Evolutionary conservation across 2,113 vertebrate genomes (phyloP).

Genomic region (Indri indri): DNA sequence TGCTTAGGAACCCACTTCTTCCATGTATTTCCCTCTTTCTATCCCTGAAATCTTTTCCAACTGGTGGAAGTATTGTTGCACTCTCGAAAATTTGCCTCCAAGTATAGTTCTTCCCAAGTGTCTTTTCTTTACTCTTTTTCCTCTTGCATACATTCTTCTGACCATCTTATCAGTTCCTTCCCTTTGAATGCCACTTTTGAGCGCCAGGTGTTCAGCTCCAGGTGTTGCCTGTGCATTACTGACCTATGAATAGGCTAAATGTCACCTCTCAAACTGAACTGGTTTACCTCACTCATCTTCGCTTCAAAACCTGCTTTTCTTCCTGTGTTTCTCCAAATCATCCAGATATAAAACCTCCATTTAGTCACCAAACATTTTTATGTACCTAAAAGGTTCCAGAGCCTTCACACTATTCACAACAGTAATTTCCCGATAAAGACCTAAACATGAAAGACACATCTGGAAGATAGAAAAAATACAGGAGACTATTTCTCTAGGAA

Average conservation of each 20-base stretch:
- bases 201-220: background rate
- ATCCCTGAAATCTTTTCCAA: background rate
- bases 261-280: background rate
- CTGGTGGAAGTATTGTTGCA: background rate
- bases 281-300: background rate
- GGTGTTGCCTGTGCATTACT: background rate
- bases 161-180: background rate
- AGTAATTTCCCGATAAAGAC: background rate
- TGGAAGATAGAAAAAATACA: background rate
- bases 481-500: background rate
- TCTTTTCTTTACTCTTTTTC: background rate
- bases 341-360: background rate
- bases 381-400: background rate
- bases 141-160: background rate
- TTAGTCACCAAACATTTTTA: background rate
- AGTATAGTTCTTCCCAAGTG: background rate
- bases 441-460: background rate
- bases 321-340: background rate
- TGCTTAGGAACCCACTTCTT: background rate
- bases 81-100: background rate
- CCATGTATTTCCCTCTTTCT: background rate
- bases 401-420: background rate
- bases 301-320: conserved; percentile 27
- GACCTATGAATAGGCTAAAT: background rate
- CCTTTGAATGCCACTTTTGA: background rate